Evolutionary conservation across 2,888 invertebrate genomes (phyloP).

Genomic region (Argynnis bischoffii): DNA sequence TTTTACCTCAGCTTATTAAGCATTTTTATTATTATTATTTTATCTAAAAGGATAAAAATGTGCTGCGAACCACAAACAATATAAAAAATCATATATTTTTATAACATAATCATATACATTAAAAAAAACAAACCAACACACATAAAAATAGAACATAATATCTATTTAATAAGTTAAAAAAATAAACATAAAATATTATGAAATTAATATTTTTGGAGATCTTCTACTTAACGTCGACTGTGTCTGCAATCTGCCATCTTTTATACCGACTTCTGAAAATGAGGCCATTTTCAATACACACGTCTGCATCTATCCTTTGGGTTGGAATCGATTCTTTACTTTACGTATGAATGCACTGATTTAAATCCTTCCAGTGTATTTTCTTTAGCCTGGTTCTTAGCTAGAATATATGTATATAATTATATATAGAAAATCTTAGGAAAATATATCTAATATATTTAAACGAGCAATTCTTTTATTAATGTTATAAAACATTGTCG

Average conservation of each 20-base stretch:
- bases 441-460: too few relatives aligned
- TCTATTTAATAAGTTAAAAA: neutral
- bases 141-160: neutral
- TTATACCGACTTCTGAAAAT: slow-evolving; percentile 71
- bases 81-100: too few relatives aligned
- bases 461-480: too few relatives aligned
- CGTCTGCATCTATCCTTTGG: slow-evolving; percentile 53
- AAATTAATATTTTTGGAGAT: neutral
- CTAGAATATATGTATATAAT: neutral
- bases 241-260: slow-evolving; percentile 73
- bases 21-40: too few relatives aligned
- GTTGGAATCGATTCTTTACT: slow-evolving; percentile 27
- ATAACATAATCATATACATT: too few relatives aligned
- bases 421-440: neutral
- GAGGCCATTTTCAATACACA: slow-evolving; percentile 47
- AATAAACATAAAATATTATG: neutral
- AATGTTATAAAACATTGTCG: too few relatives aligned
- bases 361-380: slow-evolving; percentile 9
- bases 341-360: slow-evolving; percentile 26
- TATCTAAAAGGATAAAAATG: too few relatives aligned
- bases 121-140: too few relatives aligned
- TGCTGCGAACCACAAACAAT: too few relatives aligned
- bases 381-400: neutral
- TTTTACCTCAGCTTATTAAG: too few relatives aligned
- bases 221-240: slow-evolving; percentile 60